Conservation (phyloP, 1,140 invertebrate species). For the Hylaeus anthracinus region DNA sequence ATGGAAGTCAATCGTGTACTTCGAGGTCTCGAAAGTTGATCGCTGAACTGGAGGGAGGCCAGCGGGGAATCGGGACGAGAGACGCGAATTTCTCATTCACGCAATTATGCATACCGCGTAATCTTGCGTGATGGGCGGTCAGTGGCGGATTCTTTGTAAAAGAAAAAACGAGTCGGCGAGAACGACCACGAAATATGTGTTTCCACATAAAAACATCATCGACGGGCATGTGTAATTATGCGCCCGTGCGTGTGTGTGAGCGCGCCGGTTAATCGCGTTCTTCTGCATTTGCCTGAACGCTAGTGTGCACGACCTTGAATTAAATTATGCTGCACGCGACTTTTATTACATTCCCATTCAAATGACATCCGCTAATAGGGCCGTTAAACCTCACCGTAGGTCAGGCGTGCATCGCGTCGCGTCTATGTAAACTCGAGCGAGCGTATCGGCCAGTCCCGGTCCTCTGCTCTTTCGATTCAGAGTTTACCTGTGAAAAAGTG, state of each 20-base stretch:
- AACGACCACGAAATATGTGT: conserved; percentile 16
- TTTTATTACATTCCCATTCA: conserved; percentile 66
- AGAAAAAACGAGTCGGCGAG: not conserved
- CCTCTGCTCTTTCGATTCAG: not conserved
- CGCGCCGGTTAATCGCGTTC: conserved; percentile 34
- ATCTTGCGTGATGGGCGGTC: conserved; percentile 11
- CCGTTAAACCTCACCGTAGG: conserved; percentile 54
- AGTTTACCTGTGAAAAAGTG: not conserved
- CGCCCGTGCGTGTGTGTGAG: not conserved
- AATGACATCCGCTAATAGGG: conserved; percentile 62
- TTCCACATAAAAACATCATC: conserved; percentile 12
- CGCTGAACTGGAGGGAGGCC: not conserved
- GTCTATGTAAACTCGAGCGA: conserved; percentile 4
- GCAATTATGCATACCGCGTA: conserved; percentile 33
- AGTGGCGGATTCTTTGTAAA: conserved; percentile 17
- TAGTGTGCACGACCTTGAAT: conserved; percentile 58
- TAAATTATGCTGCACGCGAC: conserved; percentile 62
- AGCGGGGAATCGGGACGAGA: not conserved
- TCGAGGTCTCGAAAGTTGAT: conserved; percentile 8
- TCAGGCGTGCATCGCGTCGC: conserved; percentile 35
- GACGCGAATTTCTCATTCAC: conserved; percentile 11
- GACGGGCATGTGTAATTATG: conserved; percentile 17
- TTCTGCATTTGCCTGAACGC: conserved; percentile 35
- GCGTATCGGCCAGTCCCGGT: not conserved
- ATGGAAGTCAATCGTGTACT: not conserved